These are phyloP conservation scores for Himalopsyche tibetana DNA, from an alignment of 2,888 invertebrate genomes.

Conservation along the genomic window DNA sequence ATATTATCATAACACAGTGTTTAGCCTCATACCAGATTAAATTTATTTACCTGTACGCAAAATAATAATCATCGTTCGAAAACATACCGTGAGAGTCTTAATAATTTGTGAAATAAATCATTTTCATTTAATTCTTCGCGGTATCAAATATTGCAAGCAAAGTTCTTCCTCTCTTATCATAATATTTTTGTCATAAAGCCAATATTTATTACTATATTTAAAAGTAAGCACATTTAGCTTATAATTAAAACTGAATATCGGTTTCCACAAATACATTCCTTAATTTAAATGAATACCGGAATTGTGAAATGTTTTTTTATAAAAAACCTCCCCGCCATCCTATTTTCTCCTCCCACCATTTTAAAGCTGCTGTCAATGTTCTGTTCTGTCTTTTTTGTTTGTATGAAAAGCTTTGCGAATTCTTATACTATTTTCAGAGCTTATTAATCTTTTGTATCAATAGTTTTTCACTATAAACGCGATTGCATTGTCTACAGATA, in stretches of 20 bases:
- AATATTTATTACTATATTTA: neutral
- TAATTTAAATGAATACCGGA: neutral
- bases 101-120: no score
- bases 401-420: neutral
- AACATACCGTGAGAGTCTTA: no score
- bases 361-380: neutral
- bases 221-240: neutral
- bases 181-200: neutral
- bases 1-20: no score
- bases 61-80: no score
- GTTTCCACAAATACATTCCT: conserved; percentile 3
- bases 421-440: neutral
- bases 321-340: neutral
- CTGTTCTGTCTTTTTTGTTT: neutral
- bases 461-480: no score
- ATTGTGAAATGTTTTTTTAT: neutral
- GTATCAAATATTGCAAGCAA: neutral
- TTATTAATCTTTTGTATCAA: neutral
- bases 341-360: neutral
- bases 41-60: no score
- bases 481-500: no score
- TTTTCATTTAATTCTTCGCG: neutral
- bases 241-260: neutral
- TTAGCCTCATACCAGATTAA: no score
- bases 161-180: neutral